Percentiles rank a stretch among this genome's conserved stretches.
Conservation (phyloP, 2,113 vertebrate species). For the Hypomesus transpacificus region DNA sequence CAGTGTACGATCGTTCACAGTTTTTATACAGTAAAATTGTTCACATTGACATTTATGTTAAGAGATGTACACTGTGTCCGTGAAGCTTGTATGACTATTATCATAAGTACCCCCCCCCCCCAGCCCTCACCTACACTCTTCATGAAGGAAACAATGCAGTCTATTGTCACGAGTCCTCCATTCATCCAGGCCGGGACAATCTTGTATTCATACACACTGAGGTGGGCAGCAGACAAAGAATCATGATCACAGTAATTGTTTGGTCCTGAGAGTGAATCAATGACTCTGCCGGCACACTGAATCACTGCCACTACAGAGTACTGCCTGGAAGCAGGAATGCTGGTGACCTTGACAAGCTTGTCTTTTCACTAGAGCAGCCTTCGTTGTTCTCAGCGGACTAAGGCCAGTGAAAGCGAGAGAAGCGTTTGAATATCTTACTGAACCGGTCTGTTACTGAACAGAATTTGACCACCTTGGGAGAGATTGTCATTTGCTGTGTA, state of each 20-base stretch:
- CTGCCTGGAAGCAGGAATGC: slow-evolving; percentile 7
- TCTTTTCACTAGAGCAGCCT: slow-evolving; percentile 30
- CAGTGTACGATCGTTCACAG: too few species aligned
- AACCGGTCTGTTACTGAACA: neutral
- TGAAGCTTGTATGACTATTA: too few species aligned
- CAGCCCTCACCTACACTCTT: neutral
- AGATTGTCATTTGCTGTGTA: too few species aligned
- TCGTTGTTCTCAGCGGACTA: slow-evolving; percentile 44
- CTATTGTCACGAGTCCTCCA: slow-evolving; percentile 17
- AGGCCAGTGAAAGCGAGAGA: slow-evolving; percentile 7
- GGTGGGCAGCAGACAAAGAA: slow-evolving; percentile 13
- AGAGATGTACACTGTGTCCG: too few species aligned
- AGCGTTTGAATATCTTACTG: neutral
- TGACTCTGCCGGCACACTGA: slow-evolving; percentile 14
- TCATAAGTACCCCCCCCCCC: neutral
- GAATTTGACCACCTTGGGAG: neutral
- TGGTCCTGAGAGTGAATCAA: slow-evolving; percentile 46
- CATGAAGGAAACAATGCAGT: slow-evolving; percentile 17
- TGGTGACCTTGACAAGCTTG: slow-evolving; percentile 54
- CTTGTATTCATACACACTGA: slow-evolving; percentile 13
- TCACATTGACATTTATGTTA: too few species aligned
- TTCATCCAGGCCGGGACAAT: slow-evolving; percentile 10
- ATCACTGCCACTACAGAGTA: slow-evolving; percentile 10
- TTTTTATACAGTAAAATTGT: too few species aligned
- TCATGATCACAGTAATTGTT: slow-evolving; percentile 36